A percentile compares a stretch with the other conserved stretches of the same genome.
These are phyloP conservation scores for Hermaeophaga mercurialis DNA, from an alignment of 2,888 invertebrate species.

Conservation along the genomic window DNA sequence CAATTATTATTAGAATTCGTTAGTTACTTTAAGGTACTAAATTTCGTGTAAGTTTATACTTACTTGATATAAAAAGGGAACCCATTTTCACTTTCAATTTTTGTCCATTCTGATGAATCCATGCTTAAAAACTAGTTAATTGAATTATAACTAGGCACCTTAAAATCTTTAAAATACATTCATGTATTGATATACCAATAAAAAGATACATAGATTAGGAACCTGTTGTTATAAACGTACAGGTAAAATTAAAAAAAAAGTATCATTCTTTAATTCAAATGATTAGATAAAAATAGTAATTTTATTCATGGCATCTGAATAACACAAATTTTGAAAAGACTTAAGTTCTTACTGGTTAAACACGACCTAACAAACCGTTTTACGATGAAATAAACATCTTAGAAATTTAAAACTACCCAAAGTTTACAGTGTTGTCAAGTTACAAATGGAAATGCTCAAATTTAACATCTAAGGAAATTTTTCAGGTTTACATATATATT, in stretches of 20 bases:
- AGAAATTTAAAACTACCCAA: not conserved
- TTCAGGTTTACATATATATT: not conserved
- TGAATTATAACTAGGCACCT: not conserved
- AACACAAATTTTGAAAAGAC: not conserved
- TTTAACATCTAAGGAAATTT: not conserved
- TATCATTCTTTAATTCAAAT: not conserved
- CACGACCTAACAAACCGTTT: not conserved
- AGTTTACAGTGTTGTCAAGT: not conserved
- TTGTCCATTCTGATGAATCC: conserved; percentile 57
- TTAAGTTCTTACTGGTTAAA: not conserved
- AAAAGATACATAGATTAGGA: not conserved
- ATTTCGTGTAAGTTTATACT: conserved; percentile 44
- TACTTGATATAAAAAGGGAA: conserved; percentile 66
- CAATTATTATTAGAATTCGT: conserved; percentile 1
- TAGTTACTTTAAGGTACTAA: too few species aligned
- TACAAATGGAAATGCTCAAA: not conserved
- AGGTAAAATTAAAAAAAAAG: not conserved
- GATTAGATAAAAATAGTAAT: not conserved
- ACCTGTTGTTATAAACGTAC: not conserved
- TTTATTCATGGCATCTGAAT: not conserved
- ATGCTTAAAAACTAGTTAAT: conserved; percentile 8
- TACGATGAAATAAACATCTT: not conserved
- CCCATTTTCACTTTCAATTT: conserved; percentile 65
- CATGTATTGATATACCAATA: conserved; percentile 4
- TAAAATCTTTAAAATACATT: conserved; percentile 5